Conservation (phyloP, 2,888 invertebrate genomes). For the Drosophila borborema region DNA sequence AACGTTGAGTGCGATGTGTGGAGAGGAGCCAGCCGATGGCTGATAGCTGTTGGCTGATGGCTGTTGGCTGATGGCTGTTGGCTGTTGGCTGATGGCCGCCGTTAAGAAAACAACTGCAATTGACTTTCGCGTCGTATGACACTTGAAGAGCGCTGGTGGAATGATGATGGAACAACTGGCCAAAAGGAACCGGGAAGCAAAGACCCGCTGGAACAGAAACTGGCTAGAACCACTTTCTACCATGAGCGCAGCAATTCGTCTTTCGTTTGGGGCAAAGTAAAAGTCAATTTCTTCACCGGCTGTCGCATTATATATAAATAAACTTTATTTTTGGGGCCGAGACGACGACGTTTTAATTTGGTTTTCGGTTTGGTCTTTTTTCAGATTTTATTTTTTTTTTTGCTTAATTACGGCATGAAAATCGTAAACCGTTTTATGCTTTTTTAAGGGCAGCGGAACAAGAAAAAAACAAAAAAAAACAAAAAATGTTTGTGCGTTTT, state of each 20-base stretch:
- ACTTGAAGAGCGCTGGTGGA: constrained; percentile 55
- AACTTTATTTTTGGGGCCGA: constrained; percentile 9
- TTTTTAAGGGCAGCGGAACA: constrained; percentile 59
- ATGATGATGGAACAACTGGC: constrained; percentile 36
- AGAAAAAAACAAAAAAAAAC: constrained; percentile 10
- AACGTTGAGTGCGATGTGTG: constrained; percentile 10
- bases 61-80: constrained; percentile 24
- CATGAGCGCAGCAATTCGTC: constrained; percentile 43
- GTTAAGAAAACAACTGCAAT: constrained; percentile 54
- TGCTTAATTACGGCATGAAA: constrained; percentile 63
- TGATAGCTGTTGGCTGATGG: constrained; percentile 16
- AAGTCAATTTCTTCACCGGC: constrained; percentile 59
- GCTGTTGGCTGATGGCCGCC: constrained; percentile 19
- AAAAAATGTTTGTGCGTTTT: constrained; percentile 12
- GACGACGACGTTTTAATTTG: constrained; percentile 58
- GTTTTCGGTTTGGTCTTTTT: constrained; percentile 22
- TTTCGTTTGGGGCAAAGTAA: constrained; percentile 58
- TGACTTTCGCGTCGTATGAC: constrained; percentile 66
- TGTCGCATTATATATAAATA: constrained; percentile 44
- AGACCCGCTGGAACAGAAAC: constrained; percentile 32
- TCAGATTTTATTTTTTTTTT: constrained; percentile 33
- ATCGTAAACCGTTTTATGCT: constrained; percentile 47
- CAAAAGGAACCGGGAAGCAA: constrained; percentile 36
- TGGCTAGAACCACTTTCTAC: constrained; percentile 75
- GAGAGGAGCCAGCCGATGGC: constrained; percentile 30